Evolutionary conservation across 2,113 vertebrate species (phyloP), one percentile per base, ranked within the genome.

Genomic region (Athene noctua): DNA sequence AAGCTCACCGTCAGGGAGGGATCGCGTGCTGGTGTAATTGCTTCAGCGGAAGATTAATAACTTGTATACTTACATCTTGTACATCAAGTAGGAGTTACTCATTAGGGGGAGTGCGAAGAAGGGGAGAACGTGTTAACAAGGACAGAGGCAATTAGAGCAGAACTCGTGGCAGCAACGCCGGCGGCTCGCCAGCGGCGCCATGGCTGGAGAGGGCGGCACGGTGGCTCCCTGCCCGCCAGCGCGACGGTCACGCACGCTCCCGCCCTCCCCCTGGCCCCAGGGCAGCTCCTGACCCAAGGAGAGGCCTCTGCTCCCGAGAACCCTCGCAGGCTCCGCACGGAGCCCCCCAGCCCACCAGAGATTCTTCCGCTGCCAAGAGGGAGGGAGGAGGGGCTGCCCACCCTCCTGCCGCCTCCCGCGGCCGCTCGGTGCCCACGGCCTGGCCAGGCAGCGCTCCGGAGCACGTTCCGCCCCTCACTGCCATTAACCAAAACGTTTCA

Each of bases 1-100:
- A 49, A 27, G 77, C 91, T 51, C 77, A 63, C 95, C 92, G 22
- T 18, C 89, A 27, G 83, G 90, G 90, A 97, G 94, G 92, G 97
- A 94, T 40, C 86, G 78, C 46, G 54, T 22, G 29, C 46, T 6
- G 44, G 61, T 72, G 78, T 84, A 94, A 92, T 77, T 52, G 97
- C 92, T 95, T 90, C 22, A 1, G 89, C 63, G 47, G 72, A 97
- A 97, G 97, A 98, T 90, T 94, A 97, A 96, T 96, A 97, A 97
- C 96, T 61, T 46, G 80, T 51, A 47, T 52, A 68, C 77, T 94
- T 88, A 81, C 96, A 82, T 71, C 90, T 63, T 79, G 95, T 88
- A 78, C 95, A 83, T 92, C 79, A 73, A 90, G 96, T 26, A 90
- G 96, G 96, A 97, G 94, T n/a, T 25, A 11, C 89, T 85, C 11